Base-by-base conservation (phyloP, 2,797 vertebrate genomes). In the Premnoplex brunnescens region DNA sequence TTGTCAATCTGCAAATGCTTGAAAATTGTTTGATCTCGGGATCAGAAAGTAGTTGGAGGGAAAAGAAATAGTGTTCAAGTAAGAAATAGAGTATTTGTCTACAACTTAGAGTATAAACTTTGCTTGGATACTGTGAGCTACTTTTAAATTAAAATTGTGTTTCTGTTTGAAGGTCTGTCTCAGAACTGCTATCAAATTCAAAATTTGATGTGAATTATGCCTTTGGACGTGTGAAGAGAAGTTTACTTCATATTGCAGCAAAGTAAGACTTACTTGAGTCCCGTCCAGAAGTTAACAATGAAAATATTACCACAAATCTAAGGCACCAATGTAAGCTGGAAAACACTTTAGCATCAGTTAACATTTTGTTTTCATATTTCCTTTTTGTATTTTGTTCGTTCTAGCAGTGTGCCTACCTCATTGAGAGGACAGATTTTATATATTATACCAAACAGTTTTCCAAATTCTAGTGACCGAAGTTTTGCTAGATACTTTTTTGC, bases 191-290 rank as follows among this genome's bases (percentile, higher is more conserved):
- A 7, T 98, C 99, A 95, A 99, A 99, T 98, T 99, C 99, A 76
- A 99, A 99, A 96, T 99, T 99, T 98, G 99, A 99, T 95, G 99
- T 99, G 91, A 99, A 99, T 98, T 99, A 99, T 71, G 99, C 99
- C 37, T 99, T 99, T 97, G 99, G 99, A 96, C 98, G 99, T 43
- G 99, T 99, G 85, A 99, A 99, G 98, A 99, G 99, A 97, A 99
- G 99, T 97, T 98, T 99, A 88, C 98, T 99, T 94, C 99, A 99
- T 95, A 99, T 99, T 85, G 99, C 99, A 97, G 99, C 99, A 97
- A 99, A 99, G 99, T 99, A 99, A 98, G 98, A 96, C 79, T 88
- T 94, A 85, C 48, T 94, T 96, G 93, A 94, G 85, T 95, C 85
- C 90, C 59, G 79, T 95, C 89, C 88, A 81, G 92, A 95, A 91